Evolutionary conservation across 1,140 invertebrate genomes (phyloP).

Genomic region (Lordiphosa stackelbergi): DNA sequence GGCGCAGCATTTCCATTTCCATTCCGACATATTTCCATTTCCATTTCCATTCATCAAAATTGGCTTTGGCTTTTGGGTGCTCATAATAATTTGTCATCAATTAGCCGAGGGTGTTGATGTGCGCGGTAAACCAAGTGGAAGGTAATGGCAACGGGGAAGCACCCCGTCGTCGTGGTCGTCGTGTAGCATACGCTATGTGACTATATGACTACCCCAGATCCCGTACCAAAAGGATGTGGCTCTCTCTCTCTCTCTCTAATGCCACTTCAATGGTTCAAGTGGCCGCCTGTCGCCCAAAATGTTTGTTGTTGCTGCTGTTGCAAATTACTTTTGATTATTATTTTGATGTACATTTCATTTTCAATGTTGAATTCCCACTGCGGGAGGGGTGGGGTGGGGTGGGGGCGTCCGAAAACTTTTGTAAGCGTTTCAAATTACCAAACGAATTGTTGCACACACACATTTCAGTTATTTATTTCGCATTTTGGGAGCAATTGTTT

Average conservation of each 20-base stretch:
- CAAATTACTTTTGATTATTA: constrained; percentile 73
- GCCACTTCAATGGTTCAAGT: constrained; percentile 31
- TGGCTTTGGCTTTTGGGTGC: constrained; percentile 72
- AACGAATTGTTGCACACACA: constrained; percentile 44
- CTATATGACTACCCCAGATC: constrained; percentile 12
- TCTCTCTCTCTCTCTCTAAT: constrained; percentile 12
- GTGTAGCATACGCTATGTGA: constrained; percentile 55
- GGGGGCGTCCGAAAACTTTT: constrained; percentile 28
- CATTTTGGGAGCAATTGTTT: too few species aligned
- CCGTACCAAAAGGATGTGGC: constrained; percentile 13
- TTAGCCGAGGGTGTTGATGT: constrained; percentile 75
- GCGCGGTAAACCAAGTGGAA: constrained; percentile 74
- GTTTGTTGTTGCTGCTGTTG: constrained; percentile 29
- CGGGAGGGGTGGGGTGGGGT: not conserved
- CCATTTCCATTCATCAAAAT: constrained; percentile 71
- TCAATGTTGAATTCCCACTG: constrained; percentile 45
- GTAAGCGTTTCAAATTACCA: constrained; percentile 67
- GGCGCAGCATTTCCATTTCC: constrained; percentile 11
- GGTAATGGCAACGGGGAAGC: constrained; percentile 20
- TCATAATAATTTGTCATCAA: constrained; percentile 76
- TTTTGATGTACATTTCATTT: constrained; percentile 68
- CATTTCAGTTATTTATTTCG: not conserved
- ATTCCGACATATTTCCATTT: constrained; percentile 27
- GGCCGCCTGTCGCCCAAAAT: constrained; percentile 10
- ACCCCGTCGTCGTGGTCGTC: constrained; percentile 46